Base-by-base conservation (phyloP, 2,113 vertebrate genomes). In the Lynx canadensis region DNA sequence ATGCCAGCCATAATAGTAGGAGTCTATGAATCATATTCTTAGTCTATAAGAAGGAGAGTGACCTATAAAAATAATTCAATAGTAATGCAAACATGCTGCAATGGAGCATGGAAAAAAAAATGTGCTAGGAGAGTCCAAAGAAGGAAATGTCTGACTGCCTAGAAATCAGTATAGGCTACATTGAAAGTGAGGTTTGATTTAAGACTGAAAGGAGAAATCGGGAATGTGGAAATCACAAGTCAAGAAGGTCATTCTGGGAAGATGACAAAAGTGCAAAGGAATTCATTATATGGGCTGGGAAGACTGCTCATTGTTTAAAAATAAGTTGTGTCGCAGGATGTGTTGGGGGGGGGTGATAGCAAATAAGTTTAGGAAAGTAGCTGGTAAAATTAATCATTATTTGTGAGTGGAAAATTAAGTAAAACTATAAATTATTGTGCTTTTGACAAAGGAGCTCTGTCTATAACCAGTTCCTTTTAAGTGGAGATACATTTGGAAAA, bases 381-480 rank as follows among this genome's bases (percentile, higher is more conserved):
- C 15, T 66, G 55, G 16, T 71, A 89, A 63, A 84, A 81, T 91
- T 57, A 38, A 94, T 36, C 27, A 78, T 76, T 60, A 79, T 76
- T 50, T 91, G 31, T 52, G 29, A 81, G 38, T 63, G 13, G 90
- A 90, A 3, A 89, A 89, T 95, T 86, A 82, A 93, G 16, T 78
- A 48, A 88, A 57, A 74, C 5, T 19, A 9, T 78, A 78, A 93
- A 94, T 85, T 48, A 33, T 48, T 66, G 33, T 90, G 25, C 8
- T 10, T 95, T 63, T 90, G 50, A 84, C 60, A 93, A 92, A 94
- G 60, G 4, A 80, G 71, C 41, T 95, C 36, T 81, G 29, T 89
- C 41, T 81, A 29, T 87, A 76, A 93, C 50, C 78, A 63, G n/a
- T 55, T 92, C 27, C 57, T 82, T 91, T 86, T 73, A 95, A 92